Evolutionary conservation across 2,888 invertebrate species (phyloP), one percentile per base, ranked within the genome.

Genomic region (Eupsilia transversa): DNA sequence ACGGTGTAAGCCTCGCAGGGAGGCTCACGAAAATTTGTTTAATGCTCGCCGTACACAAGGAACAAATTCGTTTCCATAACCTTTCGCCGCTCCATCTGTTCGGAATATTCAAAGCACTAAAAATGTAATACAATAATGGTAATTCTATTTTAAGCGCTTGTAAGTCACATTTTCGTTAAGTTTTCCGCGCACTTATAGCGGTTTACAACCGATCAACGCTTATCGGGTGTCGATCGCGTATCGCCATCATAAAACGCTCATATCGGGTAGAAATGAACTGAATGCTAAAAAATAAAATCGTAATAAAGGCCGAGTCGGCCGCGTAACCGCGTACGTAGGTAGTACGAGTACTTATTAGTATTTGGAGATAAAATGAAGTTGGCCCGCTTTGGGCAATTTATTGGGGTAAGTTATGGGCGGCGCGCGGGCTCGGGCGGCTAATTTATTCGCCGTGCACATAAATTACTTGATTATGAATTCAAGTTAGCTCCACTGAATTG

Each of bases 381-480:
- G 93, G 94, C 94, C 94, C 95, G 95, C 95, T 96, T 95, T 94
- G 93, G 96, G 95, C 95, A 95, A 96, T 96, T 96, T 96, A 96
- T 96, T 94, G 95, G 95, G 95, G 96, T 96, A 96, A 96, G 96
- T 96, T 95, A 96, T 96, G 95, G 95, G 93, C 93, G 94, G 95
- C 94, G 94, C 95, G 95, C 95, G 94, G 95, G 93, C 94, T 94
- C 92, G 93, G 91, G 94, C 94, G 94, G 94, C 96, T 96, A 96
- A 96, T 96, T 96, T 96, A 96, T 96, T 95, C 96, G 95, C 95
- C 96, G 96, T 96, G 95, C 96, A 96, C 96, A 96, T 96, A 96
- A 96, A 96, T 96, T 96, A 96, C 96, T 96, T 96, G 96, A 96
- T 96, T 96, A 96, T 96, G 96, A 96, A 96, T 96, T 95, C 95